Evolutionary conservation across 2,113 vertebrate genomes (phyloP).

Genomic region (Catagonus wagneri): DNA sequence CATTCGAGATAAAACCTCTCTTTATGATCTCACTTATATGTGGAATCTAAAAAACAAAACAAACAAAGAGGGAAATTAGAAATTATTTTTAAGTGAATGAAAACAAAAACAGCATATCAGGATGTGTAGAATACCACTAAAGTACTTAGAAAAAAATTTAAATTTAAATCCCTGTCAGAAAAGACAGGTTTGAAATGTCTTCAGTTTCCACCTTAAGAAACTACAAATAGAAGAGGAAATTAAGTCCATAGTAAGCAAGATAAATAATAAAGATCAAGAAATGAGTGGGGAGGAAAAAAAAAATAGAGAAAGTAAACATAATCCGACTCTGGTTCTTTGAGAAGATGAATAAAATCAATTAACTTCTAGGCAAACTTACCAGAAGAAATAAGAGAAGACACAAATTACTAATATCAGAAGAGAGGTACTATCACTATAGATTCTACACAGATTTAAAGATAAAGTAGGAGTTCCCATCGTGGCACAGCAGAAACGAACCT

Average conservation of each 20-base stretch:
- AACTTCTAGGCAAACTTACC: neutral
- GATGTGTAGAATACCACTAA: neutral
- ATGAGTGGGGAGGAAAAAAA: neutral
- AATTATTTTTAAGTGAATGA: neutral
- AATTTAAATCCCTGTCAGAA: neutral
- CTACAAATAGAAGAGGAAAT: neutral
- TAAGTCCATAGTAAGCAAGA: neutral
- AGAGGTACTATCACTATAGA: neutral
- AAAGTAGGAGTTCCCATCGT: too few species aligned
- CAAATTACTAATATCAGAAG: neutral
- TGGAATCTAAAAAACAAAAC: neutral
- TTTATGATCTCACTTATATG: neutral
- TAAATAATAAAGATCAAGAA: neutral
- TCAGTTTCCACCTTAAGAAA: neutral
- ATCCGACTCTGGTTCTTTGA: neutral
- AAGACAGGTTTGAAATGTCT: neutral
- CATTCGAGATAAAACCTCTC: neutral
- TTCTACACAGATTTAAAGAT: neutral
- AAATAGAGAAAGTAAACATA: neutral
- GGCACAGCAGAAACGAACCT: too few species aligned
- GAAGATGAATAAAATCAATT: neutral
- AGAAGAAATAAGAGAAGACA: neutral
- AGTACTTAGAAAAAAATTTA: neutral
- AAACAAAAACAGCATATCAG: neutral
- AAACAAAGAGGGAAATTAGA: neutral